A percentile compares a stretch with the other conserved stretches of the same genome.
Conservation (phyloP, 1,140 invertebrate genomes). For the Whitmania pigra region DNA sequence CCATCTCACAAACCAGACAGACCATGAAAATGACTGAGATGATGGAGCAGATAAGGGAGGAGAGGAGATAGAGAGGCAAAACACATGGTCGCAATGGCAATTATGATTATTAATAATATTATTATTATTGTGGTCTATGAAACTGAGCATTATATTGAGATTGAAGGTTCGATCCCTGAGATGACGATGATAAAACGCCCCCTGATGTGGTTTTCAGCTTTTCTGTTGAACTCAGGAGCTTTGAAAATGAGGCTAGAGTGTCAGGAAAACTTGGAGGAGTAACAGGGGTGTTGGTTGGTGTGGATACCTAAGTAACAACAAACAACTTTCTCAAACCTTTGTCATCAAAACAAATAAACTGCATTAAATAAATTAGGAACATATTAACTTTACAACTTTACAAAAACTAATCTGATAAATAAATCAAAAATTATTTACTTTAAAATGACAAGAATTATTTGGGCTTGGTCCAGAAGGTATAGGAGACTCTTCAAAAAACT, state of each 20-base stretch:
- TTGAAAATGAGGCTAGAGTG: constrained; percentile 66
- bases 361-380: constrained; percentile 27
- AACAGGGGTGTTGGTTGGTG: constrained; percentile 75
- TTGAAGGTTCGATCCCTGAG: not conserved
- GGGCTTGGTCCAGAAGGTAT: too few species aligned
- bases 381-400: not conserved
- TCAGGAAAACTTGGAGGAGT: constrained; percentile 80
- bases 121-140: constrained; percentile 5
- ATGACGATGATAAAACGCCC: not conserved
- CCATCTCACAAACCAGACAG: not conserved
- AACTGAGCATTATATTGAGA: not conserved
- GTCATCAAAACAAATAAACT: not conserved
- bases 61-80: constrained; percentile 1
- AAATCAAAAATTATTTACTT: not conserved
- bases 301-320: constrained; percentile 46
- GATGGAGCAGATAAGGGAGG: not conserved
- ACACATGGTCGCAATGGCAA: constrained; percentile 1
- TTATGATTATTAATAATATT: constrained; percentile 3
- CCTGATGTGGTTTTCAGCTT: constrained; percentile 1
- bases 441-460: too few species aligned
- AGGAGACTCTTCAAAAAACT: too few species aligned
- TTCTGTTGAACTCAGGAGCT: constrained; percentile 54
- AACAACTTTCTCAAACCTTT: not conserved
- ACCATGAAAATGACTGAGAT: constrained; percentile 4
- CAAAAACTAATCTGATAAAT: not conserved